Percentiles rank a stretch among this genome's conserved stretches.
These are phyloP conservation scores for Thaumatotibia leucotreta DNA, from an alignment of 1,140 invertebrate genomes.

Conservation along the genomic window DNA sequence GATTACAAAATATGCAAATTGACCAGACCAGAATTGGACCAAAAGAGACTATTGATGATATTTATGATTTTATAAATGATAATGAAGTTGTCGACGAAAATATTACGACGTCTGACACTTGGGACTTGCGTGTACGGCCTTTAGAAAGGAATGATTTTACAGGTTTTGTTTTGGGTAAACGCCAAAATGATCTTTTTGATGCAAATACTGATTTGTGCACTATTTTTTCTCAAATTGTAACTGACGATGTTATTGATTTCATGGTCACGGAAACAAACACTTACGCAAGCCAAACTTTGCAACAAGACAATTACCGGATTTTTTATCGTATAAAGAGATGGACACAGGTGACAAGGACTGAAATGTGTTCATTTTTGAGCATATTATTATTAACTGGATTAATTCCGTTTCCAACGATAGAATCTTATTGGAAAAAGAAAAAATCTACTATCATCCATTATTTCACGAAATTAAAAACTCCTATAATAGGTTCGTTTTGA, in stretches of 20 bases:
- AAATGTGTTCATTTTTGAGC: conserved; percentile 11
- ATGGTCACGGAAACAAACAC: conserved; percentile 12
- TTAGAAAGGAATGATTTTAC: not conserved
- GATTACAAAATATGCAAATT: not conserved
- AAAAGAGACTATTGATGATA: not conserved
- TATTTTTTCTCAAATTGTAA: conserved; percentile 7
- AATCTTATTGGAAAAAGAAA: conserved; percentile 17
- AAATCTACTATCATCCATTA: no score
- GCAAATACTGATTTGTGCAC: not conserved
- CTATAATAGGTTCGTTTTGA: conserved; percentile 15
- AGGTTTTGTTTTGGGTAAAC: not conserved
- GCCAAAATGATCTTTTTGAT: not conserved
- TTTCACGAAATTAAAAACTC: conserved; percentile 6
- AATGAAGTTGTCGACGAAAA: not conserved
- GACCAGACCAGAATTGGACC: no score
- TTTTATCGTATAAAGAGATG: not conserved
- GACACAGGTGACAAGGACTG: not conserved
- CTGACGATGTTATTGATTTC: conserved; percentile 9
- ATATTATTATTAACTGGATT: not conserved
- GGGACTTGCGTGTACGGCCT: not conserved
- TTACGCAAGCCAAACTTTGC: not conserved
- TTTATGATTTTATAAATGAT: not conserved
- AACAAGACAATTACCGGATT: not conserved
- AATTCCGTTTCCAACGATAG: conserved; percentile 5
- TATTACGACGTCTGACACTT: not conserved